Evolutionary conservation across 2,113 vertebrate genomes (phyloP).

Genomic region (Sylvia atricapilla): DNA sequence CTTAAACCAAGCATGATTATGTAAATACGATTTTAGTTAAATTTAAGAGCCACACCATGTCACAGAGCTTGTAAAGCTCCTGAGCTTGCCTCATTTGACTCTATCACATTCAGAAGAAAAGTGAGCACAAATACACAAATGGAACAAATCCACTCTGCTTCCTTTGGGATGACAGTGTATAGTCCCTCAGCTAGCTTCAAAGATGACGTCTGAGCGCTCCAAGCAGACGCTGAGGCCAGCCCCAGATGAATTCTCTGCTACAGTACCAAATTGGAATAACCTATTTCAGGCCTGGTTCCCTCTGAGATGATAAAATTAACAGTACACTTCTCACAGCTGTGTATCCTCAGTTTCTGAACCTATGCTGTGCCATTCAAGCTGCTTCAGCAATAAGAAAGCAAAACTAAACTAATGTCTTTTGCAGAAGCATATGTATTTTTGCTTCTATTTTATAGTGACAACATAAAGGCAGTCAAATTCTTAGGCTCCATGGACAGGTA

Average conservation of each 20-base stretch:
- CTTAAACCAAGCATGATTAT: neutral
- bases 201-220: neutral
- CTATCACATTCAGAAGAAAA: neutral
- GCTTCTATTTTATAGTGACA: conserved; percentile 47
- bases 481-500: neutral
- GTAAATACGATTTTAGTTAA: neutral
- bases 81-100: neutral
- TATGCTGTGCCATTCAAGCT: conserved; percentile 3
- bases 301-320: conserved; percentile 64
- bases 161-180: neutral
- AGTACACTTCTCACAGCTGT: conserved; percentile 23
- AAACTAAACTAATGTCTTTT: neutral
- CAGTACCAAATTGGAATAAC: conserved; percentile 54
- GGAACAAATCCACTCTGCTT: neutral
- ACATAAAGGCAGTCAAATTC: conserved; percentile 11
- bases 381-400: neutral
- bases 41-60: neutral
- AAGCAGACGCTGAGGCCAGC: neutral
- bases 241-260: neutral
- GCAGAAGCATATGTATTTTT: neutral
- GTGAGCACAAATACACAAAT: neutral
- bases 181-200: neutral
- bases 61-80: neutral
- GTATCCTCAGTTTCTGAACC: conserved; percentile 9
- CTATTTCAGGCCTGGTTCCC: conserved; percentile 55